Evolutionary conservation across 2,888 invertebrate genomes (phyloP).

Genomic region (Mesorhabditis belari): DNA sequence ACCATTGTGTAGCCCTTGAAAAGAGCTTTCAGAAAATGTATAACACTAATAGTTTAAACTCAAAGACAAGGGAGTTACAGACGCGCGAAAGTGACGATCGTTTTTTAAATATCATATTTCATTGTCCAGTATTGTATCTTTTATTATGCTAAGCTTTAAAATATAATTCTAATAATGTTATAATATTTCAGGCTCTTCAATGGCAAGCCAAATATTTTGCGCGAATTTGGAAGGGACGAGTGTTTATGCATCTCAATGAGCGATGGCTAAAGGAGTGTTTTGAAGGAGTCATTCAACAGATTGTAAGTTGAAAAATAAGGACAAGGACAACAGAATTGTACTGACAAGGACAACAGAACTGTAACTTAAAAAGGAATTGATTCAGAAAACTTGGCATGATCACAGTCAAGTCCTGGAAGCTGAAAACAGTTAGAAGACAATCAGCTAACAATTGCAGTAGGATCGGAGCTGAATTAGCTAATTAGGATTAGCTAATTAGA

Average conservation of each 20-base stretch:
- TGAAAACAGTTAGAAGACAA: too few relatives aligned
- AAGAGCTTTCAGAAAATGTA: too few relatives aligned
- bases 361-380: not conserved
- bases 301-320: conserved; percentile 2
- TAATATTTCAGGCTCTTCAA: conserved; percentile 18
- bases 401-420: too few relatives aligned
- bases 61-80: too few relatives aligned
- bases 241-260: conserved; percentile 76
- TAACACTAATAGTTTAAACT: too few relatives aligned
- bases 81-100: too few relatives aligned
- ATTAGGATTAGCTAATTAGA: too few relatives aligned
- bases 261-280: conserved; percentile 59
- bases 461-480: too few relatives aligned
- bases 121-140: too few relatives aligned
- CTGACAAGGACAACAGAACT: conserved; percentile 60
- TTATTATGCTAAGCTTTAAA: not conserved
- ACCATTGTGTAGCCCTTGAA: too few relatives aligned
- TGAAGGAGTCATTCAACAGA: conserved; percentile 31
- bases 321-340: not conserved
- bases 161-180: not conserved
- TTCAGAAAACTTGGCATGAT: not conserved
- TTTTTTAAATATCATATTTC: too few relatives aligned
- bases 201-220: conserved; percentile 66
- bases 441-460: too few relatives aligned
- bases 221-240: conserved; percentile 82